These are phyloP conservation scores for Acleris laterana DNA, from an alignment of 2,888 invertebrate genomes.

Conservation along the genomic window DNA sequence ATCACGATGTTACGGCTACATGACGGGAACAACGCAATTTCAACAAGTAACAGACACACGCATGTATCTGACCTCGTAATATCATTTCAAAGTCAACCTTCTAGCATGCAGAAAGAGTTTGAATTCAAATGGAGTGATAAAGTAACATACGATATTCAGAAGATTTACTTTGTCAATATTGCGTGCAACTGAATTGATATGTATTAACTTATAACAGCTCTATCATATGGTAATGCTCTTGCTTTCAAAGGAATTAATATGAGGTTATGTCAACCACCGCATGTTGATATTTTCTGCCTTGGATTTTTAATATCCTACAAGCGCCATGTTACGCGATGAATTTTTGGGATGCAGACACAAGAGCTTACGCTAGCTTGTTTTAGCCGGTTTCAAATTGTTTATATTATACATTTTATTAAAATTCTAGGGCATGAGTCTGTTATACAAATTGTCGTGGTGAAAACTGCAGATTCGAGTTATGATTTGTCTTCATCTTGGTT, in stretches of 20 bases:
- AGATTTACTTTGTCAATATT: conserved; percentile 13
- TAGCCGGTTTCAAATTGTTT: no score
- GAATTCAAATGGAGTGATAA: not conserved
- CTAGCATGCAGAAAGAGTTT: not conserved
- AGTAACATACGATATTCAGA: not conserved
- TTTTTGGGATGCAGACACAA: conserved; percentile 7
- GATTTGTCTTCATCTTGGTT: no score
- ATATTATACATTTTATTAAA: no score
- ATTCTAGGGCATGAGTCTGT: no score
- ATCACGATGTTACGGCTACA: conserved; percentile 31
- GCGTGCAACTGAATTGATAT: conserved; percentile 34
- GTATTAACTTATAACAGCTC: conserved; percentile 33
- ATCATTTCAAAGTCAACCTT: conserved; percentile 10
- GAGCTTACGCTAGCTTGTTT: no score
- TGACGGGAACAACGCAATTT: conserved; percentile 27
- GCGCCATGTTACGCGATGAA: not conserved
- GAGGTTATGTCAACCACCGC: conserved; percentile 9
- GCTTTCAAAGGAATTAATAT: conserved; percentile 33
- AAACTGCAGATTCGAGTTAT: no score
- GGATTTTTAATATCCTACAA: conserved; percentile 28
- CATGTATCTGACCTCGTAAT: not conserved
- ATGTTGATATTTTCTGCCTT: conserved; percentile 26
- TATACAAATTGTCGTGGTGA: no score
- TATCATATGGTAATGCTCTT: conserved; percentile 33
- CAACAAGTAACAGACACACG: not conserved